These are phyloP conservation scores for Holacanthus passer DNA, from an alignment of 2,113 vertebrate genomes.

Conservation along the genomic window DNA sequence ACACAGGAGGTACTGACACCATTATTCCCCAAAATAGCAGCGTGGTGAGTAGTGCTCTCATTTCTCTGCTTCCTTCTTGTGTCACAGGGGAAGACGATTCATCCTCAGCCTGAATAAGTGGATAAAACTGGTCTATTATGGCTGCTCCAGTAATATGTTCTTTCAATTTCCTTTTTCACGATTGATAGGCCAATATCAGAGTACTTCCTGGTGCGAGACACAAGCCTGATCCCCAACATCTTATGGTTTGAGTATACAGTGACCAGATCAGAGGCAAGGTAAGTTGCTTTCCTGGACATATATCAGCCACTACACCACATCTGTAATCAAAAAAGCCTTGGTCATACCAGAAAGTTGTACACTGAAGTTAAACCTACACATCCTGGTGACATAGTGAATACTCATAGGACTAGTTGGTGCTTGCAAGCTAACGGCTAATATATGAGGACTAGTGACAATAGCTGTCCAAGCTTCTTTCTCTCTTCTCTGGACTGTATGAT, in stretches of 20 bases:
- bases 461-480: background rate
- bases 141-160: background rate
- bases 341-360: background rate
- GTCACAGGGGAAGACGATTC: slow-evolving; percentile 34
- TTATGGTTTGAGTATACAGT: slow-evolving; percentile 99
- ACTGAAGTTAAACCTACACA: background rate
- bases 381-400: no score
- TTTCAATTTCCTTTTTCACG: background rate
- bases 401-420: background rate
- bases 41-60: slow-evolving; percentile 88
- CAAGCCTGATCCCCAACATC: slow-evolving; percentile 98
- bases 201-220: slow-evolving; percentile 98
- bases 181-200: slow-evolving; percentile 93
- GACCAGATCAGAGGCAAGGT: slow-evolving; percentile 98
- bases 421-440: background rate
- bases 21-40: slow-evolving; percentile 97
- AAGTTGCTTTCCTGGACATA: slow-evolving; percentile 43
- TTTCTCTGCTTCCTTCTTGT: slow-evolving; percentile 39
- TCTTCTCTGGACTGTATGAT: no score
- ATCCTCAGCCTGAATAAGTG: slow-evolving; percentile 25
- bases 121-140: background rate
- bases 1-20: slow-evolving; percentile 98
- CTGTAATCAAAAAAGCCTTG: background rate
- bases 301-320: background rate
- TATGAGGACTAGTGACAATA: no score